Conservation (phyloP, 1,140 invertebrate species). For the Charaxes varanes region DNA sequence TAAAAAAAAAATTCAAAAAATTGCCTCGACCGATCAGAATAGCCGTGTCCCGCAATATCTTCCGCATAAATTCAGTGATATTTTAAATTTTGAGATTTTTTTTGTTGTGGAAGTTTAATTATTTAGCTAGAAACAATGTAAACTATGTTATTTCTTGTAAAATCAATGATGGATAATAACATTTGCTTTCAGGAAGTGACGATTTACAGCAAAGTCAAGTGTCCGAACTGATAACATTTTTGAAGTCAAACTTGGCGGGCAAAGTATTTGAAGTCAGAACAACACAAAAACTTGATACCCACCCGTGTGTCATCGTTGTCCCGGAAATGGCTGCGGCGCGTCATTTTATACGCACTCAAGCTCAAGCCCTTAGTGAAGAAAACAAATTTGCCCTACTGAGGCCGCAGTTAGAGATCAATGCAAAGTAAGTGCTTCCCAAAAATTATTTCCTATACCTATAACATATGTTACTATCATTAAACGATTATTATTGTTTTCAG, state of each 20-base stretch:
- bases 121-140: no score
- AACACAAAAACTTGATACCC: constrained; percentile 87
- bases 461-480: neutral
- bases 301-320: constrained; percentile 95
- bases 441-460: neutral
- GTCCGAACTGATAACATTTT: constrained; percentile 84
- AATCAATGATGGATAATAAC: constrained; percentile 1
- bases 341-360: constrained; percentile 94
- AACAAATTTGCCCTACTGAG: constrained; percentile 90
- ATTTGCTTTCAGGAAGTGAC: constrained; percentile 75
- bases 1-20: no score
- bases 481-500: constrained; percentile 65
- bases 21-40: no score
- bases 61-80: no score
- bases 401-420: constrained; percentile 95
- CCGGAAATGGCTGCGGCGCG: constrained; percentile 96
- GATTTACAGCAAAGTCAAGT: constrained; percentile 83
- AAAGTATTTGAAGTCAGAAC: constrained; percentile 89
- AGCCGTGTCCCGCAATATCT: no score
- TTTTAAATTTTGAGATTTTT: neutral
- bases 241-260: constrained; percentile 83
- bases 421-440: constrained; percentile 79
- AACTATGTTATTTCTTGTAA: no score
- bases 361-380: constrained; percentile 88
- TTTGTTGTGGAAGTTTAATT: no score